Evolutionary conservation across 2,888 invertebrate species (phyloP), one percentile per base, ranked within the genome.

Genomic region (Acholoe squamosa): DNA sequence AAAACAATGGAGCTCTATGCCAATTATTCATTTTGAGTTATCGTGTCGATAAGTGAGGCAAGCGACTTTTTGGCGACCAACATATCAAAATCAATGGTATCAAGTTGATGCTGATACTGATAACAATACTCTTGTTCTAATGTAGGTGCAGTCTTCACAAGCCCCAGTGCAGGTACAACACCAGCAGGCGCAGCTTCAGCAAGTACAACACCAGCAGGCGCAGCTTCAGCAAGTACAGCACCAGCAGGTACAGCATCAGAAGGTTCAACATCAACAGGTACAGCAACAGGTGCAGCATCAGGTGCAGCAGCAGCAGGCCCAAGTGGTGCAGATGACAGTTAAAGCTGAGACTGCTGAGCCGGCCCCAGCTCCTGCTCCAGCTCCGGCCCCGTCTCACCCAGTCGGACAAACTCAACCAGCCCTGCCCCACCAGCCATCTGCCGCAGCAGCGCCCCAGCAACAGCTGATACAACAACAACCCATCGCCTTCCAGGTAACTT

Each of bases 331-430:
- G 76, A 25, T 14, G 76, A 28, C 25, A 5, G 14, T 61, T 61
- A 98, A 94, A 96, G 96, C n/a, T 25, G 90, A 92, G 92, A 90
- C 77, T 88, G 67, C n/a, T 92, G 91, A 51, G 90, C 92, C 56
- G 96, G 96, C 93, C 95, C 97, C 94, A 98, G 98, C 96, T 95
- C 95, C 33, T 95, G 95, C 92, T 95, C 95, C 76, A 61, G 61
- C 28, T 16, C 31, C 76, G 0, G 76, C 76, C 25, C 31, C 76
- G 22, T 25, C 22, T n/a, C 61, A 61, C 22, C n/a, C 31, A 5
- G 31, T 76, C n/a, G 25, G 76, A 0, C 76, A 76, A 76, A 1
- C 76, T 3, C 76, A 76, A 16, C 76, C 76, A 5, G 31, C 76
- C 76, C 76, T n/a, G 76, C 76, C 19, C 28, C 76, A 76, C 3